Base-by-base conservation (phyloP, 2,888 invertebrate species). In the Phasia obesa region DNA sequence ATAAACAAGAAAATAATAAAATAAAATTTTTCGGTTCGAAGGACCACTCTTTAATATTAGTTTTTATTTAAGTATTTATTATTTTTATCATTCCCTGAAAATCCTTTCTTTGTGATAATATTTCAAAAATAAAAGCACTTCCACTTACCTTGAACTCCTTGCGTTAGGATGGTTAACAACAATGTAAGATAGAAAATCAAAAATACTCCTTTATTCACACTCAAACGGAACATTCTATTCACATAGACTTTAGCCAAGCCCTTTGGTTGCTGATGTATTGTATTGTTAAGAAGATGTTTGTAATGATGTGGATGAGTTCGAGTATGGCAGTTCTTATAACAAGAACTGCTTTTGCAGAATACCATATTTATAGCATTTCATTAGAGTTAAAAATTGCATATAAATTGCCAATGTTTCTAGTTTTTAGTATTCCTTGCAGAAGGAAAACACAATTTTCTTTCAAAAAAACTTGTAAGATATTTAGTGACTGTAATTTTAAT, bases 281-380 rank as follows among this genome's bases (percentile, higher is more conserved):
- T 78, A 21, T 27, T 27, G 21, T 38, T 5, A 17, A 15, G 49
- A 17, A 15, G 49, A 23, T 59, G 57, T 2, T 25, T 17, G 13
- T 27, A 51, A 17, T 53, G 74, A 70, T 70, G 70, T 62, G 70
- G 74, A 70, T 70, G 70, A 67, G 70, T 57, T 27, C 27, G 55
- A n/a, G 11, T 15, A 57, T 25, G 60, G 38, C 79, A 79, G 83
- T 53, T 79, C 75, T 70, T 79, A 49, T 3, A 5, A 44, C 38
- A 71, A 76, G 75, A 83, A 83, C 83, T 79, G 67, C 74, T 70
- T 57, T 19, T 42, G 23, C 19, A 15, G 31, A 27, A 67, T 23
- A 59, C 60, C 76, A 81, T 81, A 65, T 81, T 83, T 83, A 83
- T 49, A 75, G 57, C 83, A 83, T 83, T 75, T 57, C 38, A 11